Evolutionary conservation across 2,888 invertebrate genomes (phyloP).

Genomic region (Nycteola revayana): DNA sequence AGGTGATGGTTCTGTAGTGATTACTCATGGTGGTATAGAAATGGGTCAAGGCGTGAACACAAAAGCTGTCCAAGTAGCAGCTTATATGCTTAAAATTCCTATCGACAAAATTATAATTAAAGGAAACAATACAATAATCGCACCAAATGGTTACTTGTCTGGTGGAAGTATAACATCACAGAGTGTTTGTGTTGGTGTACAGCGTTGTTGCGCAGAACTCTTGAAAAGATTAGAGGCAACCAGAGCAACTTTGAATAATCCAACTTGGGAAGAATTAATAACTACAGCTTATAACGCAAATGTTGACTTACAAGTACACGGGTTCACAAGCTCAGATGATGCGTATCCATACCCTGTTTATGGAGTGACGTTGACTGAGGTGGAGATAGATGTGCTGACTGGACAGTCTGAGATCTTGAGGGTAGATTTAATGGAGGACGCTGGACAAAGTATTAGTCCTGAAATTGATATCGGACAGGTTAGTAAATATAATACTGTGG

Average conservation of each 20-base stretch:
- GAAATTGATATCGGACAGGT: slow-evolving; percentile 75
- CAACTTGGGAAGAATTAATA: slow-evolving; percentile 81
- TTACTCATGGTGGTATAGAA: slow-evolving; percentile 85
- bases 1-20: slow-evolving; percentile 84
- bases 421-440: slow-evolving; percentile 87
- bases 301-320: slow-evolving; percentile 84
- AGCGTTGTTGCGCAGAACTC: slow-evolving; percentile 42
- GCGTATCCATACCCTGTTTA: slow-evolving; percentile 7
- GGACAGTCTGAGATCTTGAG: slow-evolving; percentile 85
- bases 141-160: slow-evolving; percentile 21
- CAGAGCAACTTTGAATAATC: slow-evolving; percentile 65
- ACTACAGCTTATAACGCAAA: slow-evolving; percentile 67
- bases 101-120: slow-evolving; percentile 25
- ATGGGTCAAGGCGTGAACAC: slow-evolving; percentile 90
- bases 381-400: slow-evolving; percentile 80
- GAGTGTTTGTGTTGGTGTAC: slow-evolving; percentile 46
- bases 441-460: slow-evolving; percentile 86
- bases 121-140: slow-evolving; percentile 22
- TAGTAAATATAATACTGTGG: neutral
- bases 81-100: slow-evolving; percentile 20
- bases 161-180: slow-evolving; percentile 49
- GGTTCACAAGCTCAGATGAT: slow-evolving; percentile 78
- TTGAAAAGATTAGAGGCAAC: slow-evolving; percentile 56
- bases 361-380: slow-evolving; percentile 23
- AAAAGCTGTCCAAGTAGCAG: slow-evolving; percentile 85